Evolutionary conservation across 2,113 vertebrate species (phyloP), one percentile per base, ranked within the genome.

Genomic region (Lamprotornis superbus): DNA sequence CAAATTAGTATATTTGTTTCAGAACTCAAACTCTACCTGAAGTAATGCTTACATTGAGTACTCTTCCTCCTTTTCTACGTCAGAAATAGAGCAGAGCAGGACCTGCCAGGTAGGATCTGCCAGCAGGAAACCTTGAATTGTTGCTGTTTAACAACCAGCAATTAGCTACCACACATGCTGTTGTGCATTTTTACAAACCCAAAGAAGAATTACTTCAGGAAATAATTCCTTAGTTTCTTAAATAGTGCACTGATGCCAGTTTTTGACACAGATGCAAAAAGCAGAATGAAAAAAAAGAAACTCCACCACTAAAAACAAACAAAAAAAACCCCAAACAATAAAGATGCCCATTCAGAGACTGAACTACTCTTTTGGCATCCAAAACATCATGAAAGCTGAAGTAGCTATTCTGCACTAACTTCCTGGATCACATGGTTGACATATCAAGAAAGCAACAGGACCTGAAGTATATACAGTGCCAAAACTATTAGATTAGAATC

Each of bases 241-340:
- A 93, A 46, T 1, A 77, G 22, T 0, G 1, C 31, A 49, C 12
- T 24, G 6, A 77, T n/a, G 11, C 20, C n/a, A 57, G 7, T 24
- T 86, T 77, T 53, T 61, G 9, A 55, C 52, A 78, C 1, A 53
- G 20, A 33, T 21, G 71, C 6, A 13, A 93, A 61, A 10, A 82
- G 12, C 15, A 78, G 9, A 84, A 87, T 4, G 1, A 33, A 46
- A 79, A 88, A 59, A 50, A 80, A 77, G 15, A 59, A 11, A 1
- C 0, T 1, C 9, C 8, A 37, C 12, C 27, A 53, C 11, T 35
- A 77, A 39, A 80, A 57, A 67, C 28, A 83, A 70, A 11, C 4
- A 2, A 49, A 31, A 56, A 52, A 35, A 1, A 0, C 5, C 23
- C 3, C 6, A 52, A 47, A 59, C 7, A n/a, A 40, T 53, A 71